Evolutionary conservation across 2,113 vertebrate genomes (phyloP), one percentile per base, ranked within the genome.

Genomic region (Xenus cinereus): DNA sequence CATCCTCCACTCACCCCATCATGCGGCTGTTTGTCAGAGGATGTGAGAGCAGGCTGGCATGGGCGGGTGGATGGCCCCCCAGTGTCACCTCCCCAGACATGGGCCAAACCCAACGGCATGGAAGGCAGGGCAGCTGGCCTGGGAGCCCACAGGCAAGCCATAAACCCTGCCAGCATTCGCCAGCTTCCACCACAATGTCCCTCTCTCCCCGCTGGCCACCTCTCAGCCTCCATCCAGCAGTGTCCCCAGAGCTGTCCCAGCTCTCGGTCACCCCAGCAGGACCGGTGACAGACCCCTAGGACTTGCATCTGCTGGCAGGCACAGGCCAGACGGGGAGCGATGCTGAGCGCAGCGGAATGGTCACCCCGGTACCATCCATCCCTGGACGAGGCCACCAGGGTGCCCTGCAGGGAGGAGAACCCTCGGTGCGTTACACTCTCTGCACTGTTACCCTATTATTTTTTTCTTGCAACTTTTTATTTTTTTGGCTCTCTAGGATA

Each of bases 291-390:
- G 45, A 62, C 27, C 30, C 35, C 30, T 43, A 5, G 32, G 27
- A 13, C 24, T 19, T 45, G 32, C 18, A 46, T 17, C 43, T 20
- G 2, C 17, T 7, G 76, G 59, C 37, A 30, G 41, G 62, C 4
- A 41, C 3, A 4, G 59, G 32, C 35, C 11, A 15, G 37, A 14
- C 5, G 7, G 41, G 46, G 15, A 10, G 60, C 2, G 4, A 45
- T 39, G 71, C 46, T 33, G 20, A 53, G 37, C 2, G 18, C n/a
- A 32, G 56, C 4, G 9, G 39, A 14, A 53, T 9, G 4, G 1
- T 45, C 56, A 6, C 17, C 8, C 21, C 0, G 0, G 9, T 18
- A n/a, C 9, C 62, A 8, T 12, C 75, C 68, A 11, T 15, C 24
- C 60, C 14, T 62, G 60, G 1, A 69, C 4, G 0, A 8, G 41